Evolutionary conservation across 1,140 invertebrate species (phyloP).

Genomic region (Battus philenor): DNA sequence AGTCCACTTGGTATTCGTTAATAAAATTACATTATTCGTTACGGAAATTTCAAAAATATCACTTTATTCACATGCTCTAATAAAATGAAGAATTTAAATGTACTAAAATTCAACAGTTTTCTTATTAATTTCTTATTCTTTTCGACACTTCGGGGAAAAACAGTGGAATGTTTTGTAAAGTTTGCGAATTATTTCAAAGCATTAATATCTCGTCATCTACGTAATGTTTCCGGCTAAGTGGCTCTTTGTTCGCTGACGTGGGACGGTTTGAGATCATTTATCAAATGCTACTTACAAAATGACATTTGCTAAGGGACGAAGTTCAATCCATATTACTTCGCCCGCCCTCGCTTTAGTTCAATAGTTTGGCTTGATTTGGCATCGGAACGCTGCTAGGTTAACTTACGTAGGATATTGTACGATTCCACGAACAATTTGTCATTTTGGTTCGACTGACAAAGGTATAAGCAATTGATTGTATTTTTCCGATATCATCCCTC

Average conservation of each 20-base stretch:
- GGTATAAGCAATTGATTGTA: not conserved
- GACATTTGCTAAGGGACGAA: slow-evolving; percentile 12
- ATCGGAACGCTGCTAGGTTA: slow-evolving; percentile 10
- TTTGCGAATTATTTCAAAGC: not conserved
- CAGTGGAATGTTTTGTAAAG: not conserved
- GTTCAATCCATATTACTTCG: slow-evolving; percentile 13
- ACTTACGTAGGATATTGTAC: slow-evolving; percentile 14
- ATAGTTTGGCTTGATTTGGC: slow-evolving; percentile 16
- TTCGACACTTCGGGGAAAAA: not conserved
- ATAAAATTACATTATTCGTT: no score
- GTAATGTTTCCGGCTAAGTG: slow-evolving; percentile 6
- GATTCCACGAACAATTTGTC: slow-evolving; percentile 12
- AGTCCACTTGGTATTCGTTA: no score
- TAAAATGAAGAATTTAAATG: no score
- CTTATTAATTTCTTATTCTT: not conserved
- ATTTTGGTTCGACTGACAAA: slow-evolving; percentile 7
- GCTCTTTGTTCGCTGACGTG: slow-evolving; percentile 12
- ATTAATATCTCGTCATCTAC: slow-evolving; percentile 5
- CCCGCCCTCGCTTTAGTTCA: not conserved
- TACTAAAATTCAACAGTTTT: no score
- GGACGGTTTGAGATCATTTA: slow-evolving; percentile 12
- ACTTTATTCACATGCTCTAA: not conserved
- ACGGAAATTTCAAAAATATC: not conserved
- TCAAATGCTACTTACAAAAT: slow-evolving; percentile 16
- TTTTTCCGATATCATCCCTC: not conserved